Base-by-base conservation (phyloP, 1,140 invertebrate species). In the Macrosteles quadrilineatus region DNA sequence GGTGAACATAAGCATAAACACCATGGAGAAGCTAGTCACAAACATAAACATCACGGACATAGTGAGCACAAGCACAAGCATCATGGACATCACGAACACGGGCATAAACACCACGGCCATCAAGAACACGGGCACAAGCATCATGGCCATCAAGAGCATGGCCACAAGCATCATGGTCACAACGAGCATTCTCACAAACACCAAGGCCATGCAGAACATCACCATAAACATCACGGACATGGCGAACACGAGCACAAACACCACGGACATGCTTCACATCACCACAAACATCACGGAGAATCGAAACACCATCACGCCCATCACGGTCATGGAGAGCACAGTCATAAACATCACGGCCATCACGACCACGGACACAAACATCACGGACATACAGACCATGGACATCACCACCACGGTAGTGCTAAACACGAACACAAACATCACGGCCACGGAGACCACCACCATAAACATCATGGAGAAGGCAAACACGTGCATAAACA, bases 1-100 rank as follows among this genome's bases (percentile, higher is more conserved):
- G 36, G 30, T 43, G 68, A 69, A 19, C 53, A 69, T n/a, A 36
- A 36, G 31, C 68, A 69, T 27, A 32, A 69, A 62, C 68, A 69
- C 23, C 55, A 59, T 40, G 68, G 68, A 27, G 29, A 53, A 19
- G 68, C 68, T 9, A 23, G 31, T 14, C 68, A 69, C 21, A 30
- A 55, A 9, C 68, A 69, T 57, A 59, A 59, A 25, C 68, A 69
- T 43, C 17, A 62, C 19, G 55, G 68, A 3, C 31, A 69, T 12
- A 40, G 23, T n/a, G 55, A 32, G 32, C 68, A 69, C 25, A 50
- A 55, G 23, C 68, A 64, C 32, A 64, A 64, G 36, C 62, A 64
- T 21, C 62, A 64, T 36, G 62, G 62, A 2, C 11, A 64, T 3
- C 6, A 17, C 9, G 62, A 64, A 11, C 62, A 64, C 23, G 6